Conservation (phyloP, 1,140 invertebrate genomes). For the Zophobas morio region DNA sequence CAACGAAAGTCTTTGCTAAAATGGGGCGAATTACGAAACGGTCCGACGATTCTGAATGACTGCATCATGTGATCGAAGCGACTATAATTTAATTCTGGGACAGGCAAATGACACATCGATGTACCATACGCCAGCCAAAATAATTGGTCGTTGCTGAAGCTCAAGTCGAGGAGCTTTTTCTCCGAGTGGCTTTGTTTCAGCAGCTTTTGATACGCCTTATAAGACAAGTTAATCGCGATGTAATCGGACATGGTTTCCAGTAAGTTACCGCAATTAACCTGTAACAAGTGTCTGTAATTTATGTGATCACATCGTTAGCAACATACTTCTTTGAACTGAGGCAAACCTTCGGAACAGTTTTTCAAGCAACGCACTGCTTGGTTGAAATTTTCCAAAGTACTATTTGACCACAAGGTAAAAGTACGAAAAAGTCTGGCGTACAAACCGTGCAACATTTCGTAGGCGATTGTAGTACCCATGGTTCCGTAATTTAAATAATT, state of each 20-base stretch:
- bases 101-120: constrained; percentile 29
- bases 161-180: constrained; percentile 66
- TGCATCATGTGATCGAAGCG: constrained; percentile 15
- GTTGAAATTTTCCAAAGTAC: constrained; percentile 9
- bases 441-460: constrained; percentile 52
- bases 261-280: constrained; percentile 90
- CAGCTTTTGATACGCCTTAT: constrained; percentile 84
- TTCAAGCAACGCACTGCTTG: constrained; percentile 36
- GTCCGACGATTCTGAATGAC: constrained; percentile 42
- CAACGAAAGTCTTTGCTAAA: constrained; percentile 80
- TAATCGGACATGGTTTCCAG: constrained; percentile 91
- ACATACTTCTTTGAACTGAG: constrained; percentile 7
- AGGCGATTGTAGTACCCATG: constrained; percentile 48
- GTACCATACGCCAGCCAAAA: constrained; percentile 69
- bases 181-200: constrained; percentile 75
- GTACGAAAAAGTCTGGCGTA: constrained; percentile 89
- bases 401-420: constrained; percentile 83
- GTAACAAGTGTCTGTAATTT: constrained; percentile 56
- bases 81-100: constrained; percentile 5
- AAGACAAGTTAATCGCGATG: constrained; percentile 86
- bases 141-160: constrained; percentile 72
- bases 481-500: constrained; percentile 50
- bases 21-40: constrained; percentile 60
- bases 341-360: constrained; percentile 19
- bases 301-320: not conserved